phyloP scores from a whole-genome alignment of 2,113 vertebrate species.

The Bagarius yarrelli region DNA sequence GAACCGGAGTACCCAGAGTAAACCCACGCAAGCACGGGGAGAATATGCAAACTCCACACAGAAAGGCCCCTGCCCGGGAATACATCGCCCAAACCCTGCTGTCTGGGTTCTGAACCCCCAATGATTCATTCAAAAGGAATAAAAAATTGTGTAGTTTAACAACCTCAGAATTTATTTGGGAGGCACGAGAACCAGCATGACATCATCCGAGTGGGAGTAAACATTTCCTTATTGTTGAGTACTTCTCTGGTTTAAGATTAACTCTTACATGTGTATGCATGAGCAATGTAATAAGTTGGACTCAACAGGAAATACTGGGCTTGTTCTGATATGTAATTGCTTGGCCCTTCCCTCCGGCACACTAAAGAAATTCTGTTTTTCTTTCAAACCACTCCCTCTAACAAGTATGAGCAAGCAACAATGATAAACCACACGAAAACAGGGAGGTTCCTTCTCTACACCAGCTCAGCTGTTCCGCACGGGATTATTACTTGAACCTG shows the following conservation, averaged over 20 bases:
- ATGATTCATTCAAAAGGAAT: too few relatives aligned
- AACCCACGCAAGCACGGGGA: too few relatives aligned
- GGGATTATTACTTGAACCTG: slow-evolving; percentile 4
- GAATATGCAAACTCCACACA: too few relatives aligned
- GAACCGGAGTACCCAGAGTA: too few relatives aligned
- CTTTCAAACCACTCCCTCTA: slow-evolving; percentile 58
- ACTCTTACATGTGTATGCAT: background rate
- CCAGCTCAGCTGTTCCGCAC: slow-evolving; percentile 17
- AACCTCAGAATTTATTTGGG: background rate
- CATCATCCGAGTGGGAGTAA: background rate
- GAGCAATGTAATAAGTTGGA: slow-evolving; percentile 9
- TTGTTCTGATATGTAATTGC: slow-evolving; percentile 51
- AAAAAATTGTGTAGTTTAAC: background rate
- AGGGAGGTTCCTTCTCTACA: slow-evolving; percentile 58
- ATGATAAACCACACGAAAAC: slow-evolving; percentile 51
- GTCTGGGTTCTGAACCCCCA: too few relatives aligned
- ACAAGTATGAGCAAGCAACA: slow-evolving; percentile 68
- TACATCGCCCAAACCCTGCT: too few relatives aligned
- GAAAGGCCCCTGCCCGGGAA: too few relatives aligned
- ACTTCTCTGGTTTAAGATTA: background rate
- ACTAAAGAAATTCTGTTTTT: slow-evolving; percentile 18
- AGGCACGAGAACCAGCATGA: background rate
- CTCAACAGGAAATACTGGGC: slow-evolving; percentile 59
- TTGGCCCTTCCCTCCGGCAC: slow-evolving; percentile 31
- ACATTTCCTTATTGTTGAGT: background rate